Conservation (phyloP, 2,888 invertebrate genomes). For the Uloborus plumipes region DNA sequence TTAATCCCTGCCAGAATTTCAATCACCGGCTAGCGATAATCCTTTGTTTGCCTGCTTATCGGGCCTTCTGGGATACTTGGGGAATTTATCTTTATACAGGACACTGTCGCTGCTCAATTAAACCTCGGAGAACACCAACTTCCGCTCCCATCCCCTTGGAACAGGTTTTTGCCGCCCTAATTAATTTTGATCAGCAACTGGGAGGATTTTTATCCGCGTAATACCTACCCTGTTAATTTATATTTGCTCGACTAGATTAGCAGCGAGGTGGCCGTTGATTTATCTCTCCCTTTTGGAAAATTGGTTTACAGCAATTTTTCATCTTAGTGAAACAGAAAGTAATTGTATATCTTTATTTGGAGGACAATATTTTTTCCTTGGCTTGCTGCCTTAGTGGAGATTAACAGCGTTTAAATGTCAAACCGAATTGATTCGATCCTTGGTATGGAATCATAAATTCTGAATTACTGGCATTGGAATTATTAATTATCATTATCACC, state of each 20-base stretch:
- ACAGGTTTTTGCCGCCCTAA: constrained; percentile 25
- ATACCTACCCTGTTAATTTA: constrained; percentile 17
- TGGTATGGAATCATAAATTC: no score
- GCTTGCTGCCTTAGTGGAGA: no score
- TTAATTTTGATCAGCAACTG: constrained; percentile 48
- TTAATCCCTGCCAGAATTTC: constrained; percentile 44
- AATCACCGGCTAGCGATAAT: constrained; percentile 45
- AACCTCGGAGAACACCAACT: not conserved
- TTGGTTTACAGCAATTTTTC: no score
- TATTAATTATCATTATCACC: no score
- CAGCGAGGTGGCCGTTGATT: constrained; percentile 22
- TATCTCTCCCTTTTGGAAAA: constrained; percentile 6
- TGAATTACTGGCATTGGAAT: no score
- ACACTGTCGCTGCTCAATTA: constrained; percentile 46
- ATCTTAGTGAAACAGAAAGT: no score
- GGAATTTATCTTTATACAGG: constrained; percentile 52
- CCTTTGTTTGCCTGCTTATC: constrained; percentile 52
- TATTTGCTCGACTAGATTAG: constrained; percentile 4
- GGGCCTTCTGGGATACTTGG: constrained; percentile 15
- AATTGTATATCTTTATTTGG: no score
- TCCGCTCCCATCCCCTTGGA: not conserved
- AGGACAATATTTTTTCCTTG: no score
- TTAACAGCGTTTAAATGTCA: no score
- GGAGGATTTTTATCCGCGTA: no score
- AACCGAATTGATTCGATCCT: no score